Base-by-base conservation (phyloP, 2,113 vertebrate genomes). In the Aplodontia rufa region DNA sequence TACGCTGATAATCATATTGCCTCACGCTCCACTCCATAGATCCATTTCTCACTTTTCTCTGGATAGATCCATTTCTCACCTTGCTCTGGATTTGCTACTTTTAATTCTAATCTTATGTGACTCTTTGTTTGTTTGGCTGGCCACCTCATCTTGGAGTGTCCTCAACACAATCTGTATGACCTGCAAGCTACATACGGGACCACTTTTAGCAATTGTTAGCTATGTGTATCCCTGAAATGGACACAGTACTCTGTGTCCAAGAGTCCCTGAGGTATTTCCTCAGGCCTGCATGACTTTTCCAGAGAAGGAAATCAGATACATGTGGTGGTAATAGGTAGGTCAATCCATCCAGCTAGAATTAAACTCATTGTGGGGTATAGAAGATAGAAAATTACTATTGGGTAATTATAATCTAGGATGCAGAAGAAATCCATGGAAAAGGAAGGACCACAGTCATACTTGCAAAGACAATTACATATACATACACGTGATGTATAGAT, bases 351-450 rank as follows among this genome's bases (percentile, higher is more conserved):
- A 8, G 6, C 35, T 83, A n/a, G 32, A 85, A 75, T 92, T 37
- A 68, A 83, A n/a, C 19, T 62, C 66, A 76, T 11, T 90, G 5
- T 69, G 19, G 40, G 13, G 16, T 49, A 37, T 35, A 40, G 35
- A 75, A 37, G 24, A 55, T 6, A n/a, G 32, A 74, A 64, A 28
- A 74, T 55, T 17, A 76, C 35, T 87, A 45, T 14, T 91, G 30
- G 17, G 6, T 55, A 86, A 71, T 79, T 85, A 42, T 78, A 22
- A 79, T 53, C 8, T 79, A 76, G n/a, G 5, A 62, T 86, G 10
- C 55, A 49, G 69, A 83, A 79, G 62, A 13, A 10, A 84, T 85
- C 35, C 26, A 32, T 26, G 17, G 19, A 90, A 90, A 96, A 58
- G n/a, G 30, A 80, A 87, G 85, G 66, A 14, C 37, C 28, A 24